Percentiles rank a stretch among this genome's conserved stretches.
phyloP scores from a whole-genome alignment of 1,140 invertebrate genomes.

The Tetragonula clypearis region DNA sequence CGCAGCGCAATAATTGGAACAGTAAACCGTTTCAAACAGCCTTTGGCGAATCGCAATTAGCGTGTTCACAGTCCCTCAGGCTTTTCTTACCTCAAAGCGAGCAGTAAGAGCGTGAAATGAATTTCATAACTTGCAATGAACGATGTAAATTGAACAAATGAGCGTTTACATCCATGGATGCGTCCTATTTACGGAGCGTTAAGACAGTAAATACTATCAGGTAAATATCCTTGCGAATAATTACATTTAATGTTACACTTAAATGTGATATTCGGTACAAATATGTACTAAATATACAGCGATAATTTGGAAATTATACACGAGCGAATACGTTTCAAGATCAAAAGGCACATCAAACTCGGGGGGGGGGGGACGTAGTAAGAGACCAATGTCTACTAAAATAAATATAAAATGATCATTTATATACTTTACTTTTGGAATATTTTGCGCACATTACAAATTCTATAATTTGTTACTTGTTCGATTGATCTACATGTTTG shows the following conservation, averaged over 20 bases:
- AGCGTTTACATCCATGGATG: constrained; percentile 32
- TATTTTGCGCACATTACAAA: not conserved
- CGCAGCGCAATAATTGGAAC: constrained; percentile 14
- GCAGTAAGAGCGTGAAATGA: constrained; percentile 33
- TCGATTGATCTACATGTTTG: not conserved
- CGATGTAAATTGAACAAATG: constrained; percentile 42
- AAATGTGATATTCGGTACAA: constrained; percentile 7
- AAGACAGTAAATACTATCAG: constrained; percentile 17
- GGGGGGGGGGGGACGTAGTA: no score
- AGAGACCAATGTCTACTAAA: no score
- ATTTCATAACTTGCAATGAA: constrained; percentile 32
- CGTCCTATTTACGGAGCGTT: constrained; percentile 22
- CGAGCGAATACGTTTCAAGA: not conserved
- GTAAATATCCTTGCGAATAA: constrained; percentile 38
- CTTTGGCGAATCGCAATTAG: constrained; percentile 32
- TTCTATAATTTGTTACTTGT: not conserved
- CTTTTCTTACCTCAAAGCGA: constrained; percentile 26
- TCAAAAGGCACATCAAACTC: no score
- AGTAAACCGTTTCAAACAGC: constrained; percentile 29
- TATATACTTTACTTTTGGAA: not conserved
- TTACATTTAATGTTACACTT: constrained; percentile 22
- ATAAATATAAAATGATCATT: no score
- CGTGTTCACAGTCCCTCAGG: constrained; percentile 12
- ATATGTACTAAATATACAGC: not conserved
- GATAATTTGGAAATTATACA: not conserved